Evolutionary conservation across 2,888 invertebrate species (phyloP).

Genomic region (Unio delphinus): DNA sequence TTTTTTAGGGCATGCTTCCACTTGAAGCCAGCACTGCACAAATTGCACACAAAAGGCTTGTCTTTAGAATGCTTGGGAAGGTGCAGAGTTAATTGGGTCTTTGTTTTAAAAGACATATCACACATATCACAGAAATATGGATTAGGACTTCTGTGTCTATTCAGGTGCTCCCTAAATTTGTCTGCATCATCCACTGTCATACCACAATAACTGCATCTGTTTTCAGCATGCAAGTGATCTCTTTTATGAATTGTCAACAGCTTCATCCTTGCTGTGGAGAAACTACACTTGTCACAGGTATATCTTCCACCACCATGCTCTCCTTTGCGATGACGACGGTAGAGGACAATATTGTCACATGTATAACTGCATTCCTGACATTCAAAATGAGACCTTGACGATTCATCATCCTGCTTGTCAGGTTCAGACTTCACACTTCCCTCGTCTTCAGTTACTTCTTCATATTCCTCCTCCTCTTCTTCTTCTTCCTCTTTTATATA

Average conservation of each 20-base stretch:
- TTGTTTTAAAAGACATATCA: constrained; percentile 73
- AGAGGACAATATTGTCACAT: constrained; percentile 13
- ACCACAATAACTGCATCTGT: constrained; percentile 70
- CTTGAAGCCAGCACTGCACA: constrained; percentile 75
- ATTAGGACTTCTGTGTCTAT: constrained; percentile 72
- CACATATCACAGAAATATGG: constrained; percentile 76
- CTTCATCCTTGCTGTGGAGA: constrained; percentile 41
- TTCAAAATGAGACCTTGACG: constrained; percentile 1
- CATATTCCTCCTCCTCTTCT: constrained; percentile 11
- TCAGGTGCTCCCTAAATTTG: constrained; percentile 69
- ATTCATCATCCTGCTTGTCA: constrained; percentile 11
- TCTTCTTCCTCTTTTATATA: constrained; percentile 5
- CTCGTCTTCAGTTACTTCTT: constrained; percentile 12
- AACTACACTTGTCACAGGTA: constrained; percentile 53
- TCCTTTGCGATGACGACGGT: constrained; percentile 15
- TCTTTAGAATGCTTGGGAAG: constrained; percentile 75
- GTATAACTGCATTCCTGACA: constrained; percentile 41
- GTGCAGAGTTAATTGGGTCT: constrained; percentile 74
- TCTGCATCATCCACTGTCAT: constrained; percentile 59
- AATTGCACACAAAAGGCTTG: constrained; percentile 74
- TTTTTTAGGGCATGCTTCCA: constrained; percentile 76
- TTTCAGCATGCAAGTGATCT: constrained; percentile 54
- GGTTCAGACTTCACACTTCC: constrained; percentile 5
- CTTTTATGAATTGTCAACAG: constrained; percentile 49
- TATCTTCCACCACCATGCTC: constrained; percentile 25